These are phyloP conservation scores for Laupala kohalensis DNA, from an alignment of 1,140 invertebrate species.

Conservation along the genomic window DNA sequence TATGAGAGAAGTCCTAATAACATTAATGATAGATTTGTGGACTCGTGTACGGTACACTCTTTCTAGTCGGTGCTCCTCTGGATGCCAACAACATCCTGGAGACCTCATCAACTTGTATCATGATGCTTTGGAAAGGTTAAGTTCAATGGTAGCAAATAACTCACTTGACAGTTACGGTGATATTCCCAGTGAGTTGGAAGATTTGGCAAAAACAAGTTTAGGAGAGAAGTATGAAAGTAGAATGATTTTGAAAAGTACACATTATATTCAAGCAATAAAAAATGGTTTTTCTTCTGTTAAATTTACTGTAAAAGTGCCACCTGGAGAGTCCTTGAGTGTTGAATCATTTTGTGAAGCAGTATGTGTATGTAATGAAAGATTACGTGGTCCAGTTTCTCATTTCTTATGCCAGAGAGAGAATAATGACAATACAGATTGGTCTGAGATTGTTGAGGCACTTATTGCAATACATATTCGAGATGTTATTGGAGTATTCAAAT, in stretches of 20 bases:
- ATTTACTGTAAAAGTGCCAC: neutral
- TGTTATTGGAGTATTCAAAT: neutral
- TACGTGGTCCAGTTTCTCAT: neutral
- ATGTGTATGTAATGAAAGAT: neutral
- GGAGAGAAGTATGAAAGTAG: neutral
- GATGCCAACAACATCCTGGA: neutral
- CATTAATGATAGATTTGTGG: neutral
- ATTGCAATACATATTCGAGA: neutral
- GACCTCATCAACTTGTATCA: neutral
- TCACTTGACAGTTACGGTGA: neutral
- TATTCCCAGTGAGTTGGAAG: neutral
- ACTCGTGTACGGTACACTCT: neutral
- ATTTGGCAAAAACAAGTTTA: neutral
- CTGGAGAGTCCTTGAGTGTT: neutral
- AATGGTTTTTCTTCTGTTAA: neutral
- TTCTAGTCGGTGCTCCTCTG: neutral
- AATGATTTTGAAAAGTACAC: neutral
- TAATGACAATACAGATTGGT: neutral
- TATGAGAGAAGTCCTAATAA: neutral
- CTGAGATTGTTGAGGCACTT: neutral
- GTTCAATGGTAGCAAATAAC: neutral
- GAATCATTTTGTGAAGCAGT: neutral
- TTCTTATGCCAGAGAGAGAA: neutral
- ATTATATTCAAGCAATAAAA: neutral
- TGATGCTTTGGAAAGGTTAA: neutral